Evolutionary conservation across 2,113 vertebrate genomes (phyloP), one percentile per base, ranked within the genome.

Genomic region (Chionis minor): DNA sequence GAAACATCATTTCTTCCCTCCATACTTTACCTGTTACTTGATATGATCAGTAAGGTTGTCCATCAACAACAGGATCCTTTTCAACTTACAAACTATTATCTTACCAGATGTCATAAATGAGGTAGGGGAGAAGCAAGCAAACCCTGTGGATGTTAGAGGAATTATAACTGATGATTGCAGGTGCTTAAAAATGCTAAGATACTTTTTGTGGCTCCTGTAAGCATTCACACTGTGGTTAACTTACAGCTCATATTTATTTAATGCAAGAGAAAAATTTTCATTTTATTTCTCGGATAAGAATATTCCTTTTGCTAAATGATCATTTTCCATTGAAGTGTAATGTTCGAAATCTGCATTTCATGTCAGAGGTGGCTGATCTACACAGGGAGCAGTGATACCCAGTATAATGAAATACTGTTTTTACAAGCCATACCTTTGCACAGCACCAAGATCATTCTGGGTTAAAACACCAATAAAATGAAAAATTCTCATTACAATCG

Each of bases 391-490:
- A 88, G 35, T 28, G 69, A 89, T 84, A 93, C 9, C 11, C 80
- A 40, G 22, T 10, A 44, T 49, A 79, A 93, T 83, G 59, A 92
- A 96, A 91, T 84, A 81, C 0, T 83, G 92, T 33, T 90, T 94
- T 94, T 75, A 86, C 71, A 91, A 92, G 56, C 40, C 35, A 35
- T 89, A 74, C 86, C 58, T 86, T 81, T 56, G 30, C 40, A 71
- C 8, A 49, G 52, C 72, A 89, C 72, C 44, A 81, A 94, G 86
- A 96, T 92, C 47, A 40, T 90, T 83, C 75, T 67, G 80, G 80
- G 88, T 96, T 97, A 94, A 94, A 95, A 83, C 24, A 42, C 52
- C 73, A 92, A 86, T 78, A 96, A 96, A 96, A 92, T 38, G 30
- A 86, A 86, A 90, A 71, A 77, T 66, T 71, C 75, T 94, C 73